phyloP scores from a whole-genome alignment of 2,888 invertebrate genomes.

The Sturmia bella region DNA sequence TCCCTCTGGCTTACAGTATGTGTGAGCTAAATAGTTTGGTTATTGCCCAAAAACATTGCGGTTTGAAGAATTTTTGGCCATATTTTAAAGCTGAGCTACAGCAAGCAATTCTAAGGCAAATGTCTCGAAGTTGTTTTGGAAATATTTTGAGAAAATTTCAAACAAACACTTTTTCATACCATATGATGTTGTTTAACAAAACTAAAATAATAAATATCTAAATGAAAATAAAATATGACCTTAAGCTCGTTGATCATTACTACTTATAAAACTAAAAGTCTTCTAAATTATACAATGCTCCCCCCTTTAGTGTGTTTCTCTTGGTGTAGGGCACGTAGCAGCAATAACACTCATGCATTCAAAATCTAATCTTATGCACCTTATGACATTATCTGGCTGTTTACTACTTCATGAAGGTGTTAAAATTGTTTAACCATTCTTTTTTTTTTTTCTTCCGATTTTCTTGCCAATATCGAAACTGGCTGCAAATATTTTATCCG shows the following conservation, averaged over 20 bases:
- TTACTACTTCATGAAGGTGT: conserved; percentile 75
- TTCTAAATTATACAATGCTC: no score
- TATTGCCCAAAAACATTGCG: conserved; percentile 57
- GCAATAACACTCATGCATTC: conserved; percentile 52
- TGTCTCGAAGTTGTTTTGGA: no score
- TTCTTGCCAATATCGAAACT: conserved; percentile 46
- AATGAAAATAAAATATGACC: no score
- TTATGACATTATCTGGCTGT: conserved; percentile 68
- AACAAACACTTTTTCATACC: no score
- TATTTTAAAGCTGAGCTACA: conserved; percentile 15
- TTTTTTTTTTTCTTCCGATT: conserved; percentile 31
- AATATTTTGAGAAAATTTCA: neutral
- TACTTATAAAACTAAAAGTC: no score
- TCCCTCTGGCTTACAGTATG: conserved; percentile 17
- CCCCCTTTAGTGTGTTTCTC: no score
- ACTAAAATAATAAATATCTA: no score
- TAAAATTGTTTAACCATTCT: conserved; percentile 77
- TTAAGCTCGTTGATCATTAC: neutral
- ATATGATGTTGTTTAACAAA: neutral
- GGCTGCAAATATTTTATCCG: conserved; percentile 63
- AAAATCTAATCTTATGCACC: conserved; percentile 51
- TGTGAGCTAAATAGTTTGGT: conserved; percentile 14
- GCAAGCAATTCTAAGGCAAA: neutral
- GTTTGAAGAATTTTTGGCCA: conserved; percentile 11
- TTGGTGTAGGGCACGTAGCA: conserved; percentile 26